Percentiles rank a stretch among this genome's conserved stretches.
These are phyloP conservation scores for Amblyraja radiata DNA, from an alignment of 2,797 vertebrate genomes.

Conservation along the genomic window DNA sequence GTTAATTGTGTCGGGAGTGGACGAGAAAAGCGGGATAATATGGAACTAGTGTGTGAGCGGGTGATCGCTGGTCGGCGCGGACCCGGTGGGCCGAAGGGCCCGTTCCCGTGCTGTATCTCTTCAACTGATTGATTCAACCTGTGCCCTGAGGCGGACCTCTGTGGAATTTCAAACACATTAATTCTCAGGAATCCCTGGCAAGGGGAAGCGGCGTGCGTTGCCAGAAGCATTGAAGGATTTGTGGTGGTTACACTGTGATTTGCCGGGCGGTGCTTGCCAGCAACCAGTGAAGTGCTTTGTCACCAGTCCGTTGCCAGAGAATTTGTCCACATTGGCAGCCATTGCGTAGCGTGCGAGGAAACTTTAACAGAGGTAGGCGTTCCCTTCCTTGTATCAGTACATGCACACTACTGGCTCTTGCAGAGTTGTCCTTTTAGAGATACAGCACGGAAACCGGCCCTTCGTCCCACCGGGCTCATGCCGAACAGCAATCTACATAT, in stretches of 20 bases:
- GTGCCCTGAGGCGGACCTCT: background rate
- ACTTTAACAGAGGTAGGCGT: background rate
- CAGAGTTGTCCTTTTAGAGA: too few species aligned
- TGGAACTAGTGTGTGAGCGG: too few species aligned
- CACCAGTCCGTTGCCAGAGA: background rate
- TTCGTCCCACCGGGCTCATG: too few species aligned
- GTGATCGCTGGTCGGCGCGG: too few species aligned
- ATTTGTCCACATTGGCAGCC: background rate
- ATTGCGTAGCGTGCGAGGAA: background rate
- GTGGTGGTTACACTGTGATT: background rate
- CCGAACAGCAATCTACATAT: too few species aligned
- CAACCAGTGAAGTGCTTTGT: background rate
- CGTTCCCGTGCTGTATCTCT: too few species aligned
- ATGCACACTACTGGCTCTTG: too few species aligned
- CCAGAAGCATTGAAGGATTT: background rate
- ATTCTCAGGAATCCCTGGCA: background rate
- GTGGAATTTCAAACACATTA: background rate
- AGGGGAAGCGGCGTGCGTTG: background rate
- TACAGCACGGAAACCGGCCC: too few species aligned
- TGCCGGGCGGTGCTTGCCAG: background rate
- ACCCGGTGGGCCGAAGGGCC: too few species aligned
- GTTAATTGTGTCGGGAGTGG: too few species aligned
- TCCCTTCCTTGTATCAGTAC: too few species aligned
- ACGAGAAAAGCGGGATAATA: too few species aligned
- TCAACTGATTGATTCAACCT: background rate